Percentiles rank a stretch among this genome's conserved stretches.
Evolutionary conservation across 2,888 invertebrate species (phyloP).

Genomic region (Nezara viridula): DNA sequence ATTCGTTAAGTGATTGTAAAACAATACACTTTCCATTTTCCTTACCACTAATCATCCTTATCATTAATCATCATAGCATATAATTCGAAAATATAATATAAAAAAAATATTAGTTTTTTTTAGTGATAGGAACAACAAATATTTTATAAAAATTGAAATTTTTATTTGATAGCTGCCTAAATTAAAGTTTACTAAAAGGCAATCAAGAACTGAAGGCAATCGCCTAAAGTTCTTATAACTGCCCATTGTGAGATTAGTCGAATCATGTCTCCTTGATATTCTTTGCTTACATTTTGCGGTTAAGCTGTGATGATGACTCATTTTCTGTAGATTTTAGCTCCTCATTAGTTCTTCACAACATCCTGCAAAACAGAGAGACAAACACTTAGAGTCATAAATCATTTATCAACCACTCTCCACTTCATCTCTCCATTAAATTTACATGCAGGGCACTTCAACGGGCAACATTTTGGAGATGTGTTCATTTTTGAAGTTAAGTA

Average conservation of each 20-base stretch:
- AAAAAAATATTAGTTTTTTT: too few relatives aligned
- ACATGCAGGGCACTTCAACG: background rate
- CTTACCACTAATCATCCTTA: too few relatives aligned
- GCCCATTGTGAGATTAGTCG: background rate
- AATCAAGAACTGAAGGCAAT: background rate
- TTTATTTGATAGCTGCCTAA: background rate
- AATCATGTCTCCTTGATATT: background rate
- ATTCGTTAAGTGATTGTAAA: too few relatives aligned
- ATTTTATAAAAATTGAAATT: background rate
- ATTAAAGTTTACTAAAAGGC: background rate
- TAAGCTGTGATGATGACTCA: background rate
- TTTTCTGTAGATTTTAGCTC: background rate
- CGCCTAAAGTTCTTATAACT: too few relatives aligned
- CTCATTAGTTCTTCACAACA: background rate
- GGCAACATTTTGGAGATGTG: background rate
- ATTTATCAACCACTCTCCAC: conserved; percentile 23
- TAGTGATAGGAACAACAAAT: too few relatives aligned
- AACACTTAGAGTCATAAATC: conserved; percentile 25
- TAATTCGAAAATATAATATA: too few relatives aligned
- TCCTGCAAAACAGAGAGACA: background rate
- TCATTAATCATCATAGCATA: too few relatives aligned
- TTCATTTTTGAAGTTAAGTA: background rate
- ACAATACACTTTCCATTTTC: too few relatives aligned
- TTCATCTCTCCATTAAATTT: conserved; percentile 26
- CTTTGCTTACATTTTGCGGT: background rate